These are phyloP conservation scores for Agrotis clavis DNA, from an alignment of 2,888 invertebrate species.

Conservation along the genomic window DNA sequence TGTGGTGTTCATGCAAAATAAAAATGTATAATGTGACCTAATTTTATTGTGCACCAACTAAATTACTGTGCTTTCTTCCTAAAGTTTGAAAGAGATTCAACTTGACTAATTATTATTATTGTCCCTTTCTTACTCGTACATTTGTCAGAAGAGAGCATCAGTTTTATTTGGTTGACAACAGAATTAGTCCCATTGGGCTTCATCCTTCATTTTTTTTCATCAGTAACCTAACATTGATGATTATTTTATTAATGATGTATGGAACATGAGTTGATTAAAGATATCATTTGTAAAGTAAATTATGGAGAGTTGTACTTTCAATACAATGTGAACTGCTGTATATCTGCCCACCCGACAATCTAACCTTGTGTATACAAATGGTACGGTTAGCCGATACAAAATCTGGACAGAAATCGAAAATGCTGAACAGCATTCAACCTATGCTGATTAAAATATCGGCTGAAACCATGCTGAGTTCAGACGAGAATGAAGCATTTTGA, in stretches of 20 bases:
- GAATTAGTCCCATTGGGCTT: slow-evolving; percentile 11
- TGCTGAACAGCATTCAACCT: too few species aligned
- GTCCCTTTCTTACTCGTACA: neutral
- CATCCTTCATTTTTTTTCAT: slow-evolving; percentile 2
- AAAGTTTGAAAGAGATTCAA: neutral
- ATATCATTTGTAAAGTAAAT: slow-evolving; percentile 23
- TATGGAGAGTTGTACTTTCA: slow-evolving; percentile 21
- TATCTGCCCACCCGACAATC: neutral
- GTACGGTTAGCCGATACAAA: too few species aligned
- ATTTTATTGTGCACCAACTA: slow-evolving; percentile 14
- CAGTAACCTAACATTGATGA: neutral
- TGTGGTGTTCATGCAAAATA: slow-evolving; percentile 20
- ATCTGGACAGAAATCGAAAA: too few species aligned
- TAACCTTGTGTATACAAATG: too few species aligned
- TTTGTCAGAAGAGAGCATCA: neutral
- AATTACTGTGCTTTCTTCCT: neutral
- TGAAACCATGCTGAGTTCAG: too few species aligned
- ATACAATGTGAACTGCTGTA: slow-evolving; percentile 4
- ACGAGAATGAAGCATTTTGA: too few species aligned
- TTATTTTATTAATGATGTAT: slow-evolving; percentile 19
- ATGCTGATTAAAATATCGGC: too few species aligned
- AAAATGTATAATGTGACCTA: slow-evolving; percentile 1
- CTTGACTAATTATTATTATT: neutral
- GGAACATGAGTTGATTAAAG: slow-evolving; percentile 19
- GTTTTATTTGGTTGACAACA: neutral